These are phyloP conservation scores for Trisateles emortualis DNA, from an alignment of 2,888 invertebrate species.

Conservation along the genomic window DNA sequence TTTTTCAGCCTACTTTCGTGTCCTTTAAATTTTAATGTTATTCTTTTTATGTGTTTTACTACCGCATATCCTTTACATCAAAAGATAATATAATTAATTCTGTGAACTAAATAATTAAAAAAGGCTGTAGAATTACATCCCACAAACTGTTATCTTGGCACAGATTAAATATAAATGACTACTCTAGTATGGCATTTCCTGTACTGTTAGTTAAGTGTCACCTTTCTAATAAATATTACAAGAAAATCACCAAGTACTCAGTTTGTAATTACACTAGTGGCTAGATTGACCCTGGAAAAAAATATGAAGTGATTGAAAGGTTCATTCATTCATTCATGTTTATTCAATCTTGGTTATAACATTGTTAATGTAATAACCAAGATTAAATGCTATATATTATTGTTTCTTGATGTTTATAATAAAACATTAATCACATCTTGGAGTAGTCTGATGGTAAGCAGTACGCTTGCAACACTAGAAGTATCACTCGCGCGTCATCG, in stretches of 20 bases:
- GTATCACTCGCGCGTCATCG: too few species aligned
- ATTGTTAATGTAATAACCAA: too few species aligned
- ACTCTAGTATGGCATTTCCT: constrained; percentile 8
- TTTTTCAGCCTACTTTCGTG: constrained; percentile 6
- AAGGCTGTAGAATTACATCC: not conserved
- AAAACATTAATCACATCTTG: too few species aligned
- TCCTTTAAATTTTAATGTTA: not conserved
- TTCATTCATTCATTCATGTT: not conserved
- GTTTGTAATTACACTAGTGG: constrained; percentile 15
- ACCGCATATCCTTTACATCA: not conserved
- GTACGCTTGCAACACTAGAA: too few species aligned
- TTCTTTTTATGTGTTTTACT: not conserved
- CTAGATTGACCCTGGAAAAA: constrained; percentile 22
- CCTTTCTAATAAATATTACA: constrained; percentile 18
- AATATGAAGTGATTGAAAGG: constrained; percentile 2
- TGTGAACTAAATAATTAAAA: not conserved
- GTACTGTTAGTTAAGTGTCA: constrained; percentile 5
- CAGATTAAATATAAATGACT: not conserved
- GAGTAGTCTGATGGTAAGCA: too few species aligned
- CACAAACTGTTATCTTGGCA: not conserved
- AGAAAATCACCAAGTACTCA: constrained; percentile 8
- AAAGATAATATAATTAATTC: not conserved
- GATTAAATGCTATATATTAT: too few species aligned
- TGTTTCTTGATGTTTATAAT: too few species aligned
- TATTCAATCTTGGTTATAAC: not conserved